These are phyloP conservation scores for Hepsetus odoe DNA, from an alignment of 2,113 vertebrate species.

Conservation along the genomic window DNA sequence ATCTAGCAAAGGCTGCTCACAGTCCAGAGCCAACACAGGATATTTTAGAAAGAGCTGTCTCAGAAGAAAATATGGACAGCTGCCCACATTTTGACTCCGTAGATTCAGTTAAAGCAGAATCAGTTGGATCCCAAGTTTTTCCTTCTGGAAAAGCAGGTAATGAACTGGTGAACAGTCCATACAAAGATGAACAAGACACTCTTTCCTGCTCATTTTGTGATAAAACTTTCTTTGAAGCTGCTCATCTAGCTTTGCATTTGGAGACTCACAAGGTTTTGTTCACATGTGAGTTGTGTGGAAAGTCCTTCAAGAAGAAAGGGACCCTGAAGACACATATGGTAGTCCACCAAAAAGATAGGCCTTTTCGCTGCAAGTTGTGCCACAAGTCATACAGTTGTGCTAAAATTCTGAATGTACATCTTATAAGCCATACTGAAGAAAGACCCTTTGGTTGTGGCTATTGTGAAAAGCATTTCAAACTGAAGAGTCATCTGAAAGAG, in stretches of 20 bases:
- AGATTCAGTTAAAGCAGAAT: slow-evolving; percentile 17
- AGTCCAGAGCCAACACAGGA: neutral
- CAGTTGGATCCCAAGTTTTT: neutral
- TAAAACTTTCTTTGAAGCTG: neutral
- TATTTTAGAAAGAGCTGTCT: neutral
- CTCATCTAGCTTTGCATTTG: slow-evolving; percentile 3
- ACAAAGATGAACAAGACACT: neutral
- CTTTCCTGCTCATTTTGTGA: slow-evolving; percentile 3
- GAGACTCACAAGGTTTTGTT: neutral
- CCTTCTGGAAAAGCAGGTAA: neutral
- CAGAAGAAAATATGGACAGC: neutral
- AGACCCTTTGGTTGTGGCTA: slow-evolving; percentile 44
- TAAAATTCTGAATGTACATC: slow-evolving; percentile 9
- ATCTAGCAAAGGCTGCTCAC: neutral
- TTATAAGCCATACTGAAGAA: slow-evolving; percentile 14
- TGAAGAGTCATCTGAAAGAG: slow-evolving; percentile 43
- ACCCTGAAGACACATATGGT: slow-evolving; percentile 29
- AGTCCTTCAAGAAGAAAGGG: slow-evolving; percentile 36
- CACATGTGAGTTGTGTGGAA: slow-evolving; percentile 31
- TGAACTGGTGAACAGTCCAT: neutral
- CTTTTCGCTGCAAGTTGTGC: slow-evolving; percentile 24
- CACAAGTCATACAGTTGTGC: neutral
- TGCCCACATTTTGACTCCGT: neutral
- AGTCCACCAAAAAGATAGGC: slow-evolving; percentile 42
- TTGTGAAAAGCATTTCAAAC: slow-evolving; percentile 44